Evolutionary conservation across 2,113 vertebrate species (phyloP).

Genomic region (Kryptolebias marmoratus): DNA sequence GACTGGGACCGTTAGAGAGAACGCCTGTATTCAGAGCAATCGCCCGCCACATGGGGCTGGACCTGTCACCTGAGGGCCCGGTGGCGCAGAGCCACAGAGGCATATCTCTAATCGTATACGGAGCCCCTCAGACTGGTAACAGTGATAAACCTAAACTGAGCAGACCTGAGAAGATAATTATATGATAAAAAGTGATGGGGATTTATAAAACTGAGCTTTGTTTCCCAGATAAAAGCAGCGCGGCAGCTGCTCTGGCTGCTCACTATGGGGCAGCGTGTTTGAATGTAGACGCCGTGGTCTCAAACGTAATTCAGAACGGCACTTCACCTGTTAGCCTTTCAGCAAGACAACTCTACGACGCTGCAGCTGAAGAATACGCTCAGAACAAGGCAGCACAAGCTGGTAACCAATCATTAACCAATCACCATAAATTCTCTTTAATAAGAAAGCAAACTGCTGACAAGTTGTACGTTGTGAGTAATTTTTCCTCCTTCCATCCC

Average conservation of each 20-base stretch:
- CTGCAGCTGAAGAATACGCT: conserved; percentile 71
- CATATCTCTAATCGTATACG: conserved; percentile 85
- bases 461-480: no score
- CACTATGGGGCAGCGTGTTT: conserved; percentile 80
- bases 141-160: not conserved
- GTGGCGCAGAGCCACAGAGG: conserved; percentile 75
- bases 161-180: not conserved
- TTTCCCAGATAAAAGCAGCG: conserved; percentile 79
- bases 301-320: conserved; percentile 78
- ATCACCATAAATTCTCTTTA: no score
- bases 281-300: conserved; percentile 81
- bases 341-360: conserved; percentile 81
- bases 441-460: no score
- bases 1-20: conserved; percentile 70
- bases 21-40: conserved; percentile 81
- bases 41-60: conserved; percentile 76
- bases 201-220: not conserved
- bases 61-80: conserved; percentile 70
- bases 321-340: conserved; percentile 66
- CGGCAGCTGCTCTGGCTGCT: conserved; percentile 74
- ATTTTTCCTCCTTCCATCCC: conserved; percentile 33
- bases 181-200: not conserved
- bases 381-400: conserved; percentile 61
- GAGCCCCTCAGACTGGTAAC: conserved; percentile 86
- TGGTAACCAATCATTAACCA: conserved; percentile 64